These are phyloP conservation scores for Sternarchorhynchus goeldii DNA, from an alignment of 2,797 vertebrate genomes.

Conservation along the genomic window DNA sequence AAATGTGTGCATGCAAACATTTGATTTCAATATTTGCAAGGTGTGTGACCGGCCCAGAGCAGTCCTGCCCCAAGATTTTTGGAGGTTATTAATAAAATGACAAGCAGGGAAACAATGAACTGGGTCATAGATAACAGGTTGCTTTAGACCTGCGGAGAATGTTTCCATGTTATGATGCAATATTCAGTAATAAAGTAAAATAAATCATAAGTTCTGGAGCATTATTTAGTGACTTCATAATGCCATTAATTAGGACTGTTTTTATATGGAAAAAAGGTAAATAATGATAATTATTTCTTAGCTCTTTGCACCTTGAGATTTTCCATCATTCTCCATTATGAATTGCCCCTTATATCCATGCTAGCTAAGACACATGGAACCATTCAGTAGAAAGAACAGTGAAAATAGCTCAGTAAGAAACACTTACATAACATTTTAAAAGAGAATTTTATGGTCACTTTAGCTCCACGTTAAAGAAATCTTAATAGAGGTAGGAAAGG, in stretches of 20 bases:
- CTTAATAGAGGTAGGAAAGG: no score
- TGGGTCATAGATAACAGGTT: conserved; percentile 51
- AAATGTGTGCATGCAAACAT: neutral
- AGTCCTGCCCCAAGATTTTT: conserved; percentile 51
- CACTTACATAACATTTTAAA: no score
- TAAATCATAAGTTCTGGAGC: neutral
- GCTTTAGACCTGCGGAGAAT: conserved; percentile 26
- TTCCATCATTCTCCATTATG: neutral
- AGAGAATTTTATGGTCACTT: no score
- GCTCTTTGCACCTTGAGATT: neutral
- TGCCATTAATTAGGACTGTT: conserved; percentile 1
- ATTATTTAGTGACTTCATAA: neutral
- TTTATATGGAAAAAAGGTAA: conserved; percentile 17
- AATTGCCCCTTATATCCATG: no score
- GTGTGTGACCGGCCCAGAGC: conserved; percentile 41
- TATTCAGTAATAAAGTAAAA: conserved; percentile 17
- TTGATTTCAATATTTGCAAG: neutral
- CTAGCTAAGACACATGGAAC: neutral
- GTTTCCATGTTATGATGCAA: conserved; percentile 20
- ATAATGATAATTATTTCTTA: neutral
- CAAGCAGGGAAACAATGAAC: conserved; percentile 50
- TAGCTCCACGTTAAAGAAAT: no score
- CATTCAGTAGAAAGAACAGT: no score
- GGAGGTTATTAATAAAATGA: conserved; percentile 57
- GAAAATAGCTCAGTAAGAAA: no score